Conservation (phyloP, 1,140 invertebrate species). For the Drosophila leontia region DNA sequence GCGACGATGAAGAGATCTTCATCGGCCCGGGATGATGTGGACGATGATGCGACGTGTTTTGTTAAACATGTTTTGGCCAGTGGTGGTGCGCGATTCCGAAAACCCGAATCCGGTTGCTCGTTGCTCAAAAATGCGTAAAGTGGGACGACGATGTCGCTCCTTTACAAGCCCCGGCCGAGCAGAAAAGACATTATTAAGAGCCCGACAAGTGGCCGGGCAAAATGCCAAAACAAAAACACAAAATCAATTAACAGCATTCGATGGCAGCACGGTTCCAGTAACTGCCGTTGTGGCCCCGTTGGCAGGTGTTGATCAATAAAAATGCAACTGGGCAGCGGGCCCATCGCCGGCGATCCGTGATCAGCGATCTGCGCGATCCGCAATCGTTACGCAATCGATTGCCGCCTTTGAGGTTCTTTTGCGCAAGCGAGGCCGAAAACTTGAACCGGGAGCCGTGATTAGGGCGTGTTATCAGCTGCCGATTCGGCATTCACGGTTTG, state of each 20-base stretch:
- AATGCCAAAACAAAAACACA: slow-evolving; percentile 76
- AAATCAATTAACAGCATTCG: slow-evolving; percentile 77
- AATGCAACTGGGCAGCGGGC: slow-evolving; percentile 66
- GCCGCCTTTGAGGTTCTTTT: slow-evolving; percentile 51
- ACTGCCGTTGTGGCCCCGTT: slow-evolving; percentile 58
- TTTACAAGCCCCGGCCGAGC: slow-evolving; percentile 50
- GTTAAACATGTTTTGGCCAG: slow-evolving; percentile 72
- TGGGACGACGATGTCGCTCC: slow-evolving; percentile 81
- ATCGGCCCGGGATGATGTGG: slow-evolving; percentile 47
- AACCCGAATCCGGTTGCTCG: slow-evolving; percentile 73
- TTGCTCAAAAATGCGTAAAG: slow-evolving; percentile 80
- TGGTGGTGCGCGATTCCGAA: slow-evolving; percentile 19
- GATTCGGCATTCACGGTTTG: slow-evolving; percentile 2
- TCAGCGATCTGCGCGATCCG: slow-evolving; percentile 18
- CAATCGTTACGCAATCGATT: slow-evolving; percentile 48
- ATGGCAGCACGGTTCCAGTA: slow-evolving; percentile 29
- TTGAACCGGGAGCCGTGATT: slow-evolving; percentile 66
- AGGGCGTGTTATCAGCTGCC: slow-evolving; percentile 44
- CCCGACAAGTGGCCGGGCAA: slow-evolving; percentile 73
- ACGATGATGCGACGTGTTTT: slow-evolving; percentile 64
- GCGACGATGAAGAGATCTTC: slow-evolving; percentile 52
- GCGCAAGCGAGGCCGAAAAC: slow-evolving; percentile 64
- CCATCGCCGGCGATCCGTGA: slow-evolving; percentile 18
- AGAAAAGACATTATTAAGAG: slow-evolving; percentile 67
- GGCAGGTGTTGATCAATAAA: slow-evolving; percentile 80